phyloP scores from a whole-genome alignment of 2,888 invertebrate genomes.

The Molorchus minor region DNA sequence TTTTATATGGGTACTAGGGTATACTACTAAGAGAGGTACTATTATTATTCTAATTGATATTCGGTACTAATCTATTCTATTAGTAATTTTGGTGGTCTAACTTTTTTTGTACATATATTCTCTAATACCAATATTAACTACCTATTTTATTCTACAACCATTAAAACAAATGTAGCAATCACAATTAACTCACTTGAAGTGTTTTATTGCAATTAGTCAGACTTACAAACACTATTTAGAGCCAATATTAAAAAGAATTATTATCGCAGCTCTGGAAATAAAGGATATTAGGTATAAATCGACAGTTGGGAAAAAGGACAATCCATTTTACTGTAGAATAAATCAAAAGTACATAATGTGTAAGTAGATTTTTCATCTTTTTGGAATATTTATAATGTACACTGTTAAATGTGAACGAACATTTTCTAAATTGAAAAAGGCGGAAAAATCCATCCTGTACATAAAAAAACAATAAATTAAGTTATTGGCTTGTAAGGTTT shows the following conservation, averaged over 20 bases:
- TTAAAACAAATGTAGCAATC: conserved; percentile 52
- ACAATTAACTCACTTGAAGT: conserved; percentile 56
- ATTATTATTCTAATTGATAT: conserved; percentile 26
- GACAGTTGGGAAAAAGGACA: conserved; percentile 37
- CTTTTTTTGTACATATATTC: conserved; percentile 38
- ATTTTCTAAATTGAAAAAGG: too few relatives aligned
- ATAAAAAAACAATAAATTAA: too few relatives aligned
- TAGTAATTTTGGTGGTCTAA: conserved; percentile 40
- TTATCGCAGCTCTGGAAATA: conserved; percentile 53
- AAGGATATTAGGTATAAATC: conserved; percentile 31
- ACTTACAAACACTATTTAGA: conserved; percentile 49
- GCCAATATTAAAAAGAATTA: conserved; percentile 50
- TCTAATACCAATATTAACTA: conserved; percentile 47
- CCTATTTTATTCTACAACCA: conserved; percentile 50
- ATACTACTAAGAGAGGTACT: conserved; percentile 29
- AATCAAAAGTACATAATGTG: conserved; percentile 6
- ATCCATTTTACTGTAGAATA: conserved; percentile 9
- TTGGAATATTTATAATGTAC: neutral
- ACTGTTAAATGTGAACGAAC: too few relatives aligned
- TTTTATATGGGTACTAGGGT: conserved; percentile 35
- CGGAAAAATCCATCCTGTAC: too few relatives aligned
- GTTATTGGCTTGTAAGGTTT: too few relatives aligned
- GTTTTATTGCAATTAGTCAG: conserved; percentile 48
- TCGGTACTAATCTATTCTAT: conserved; percentile 47
- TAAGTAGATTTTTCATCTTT: neutral